Evolutionary conservation across 2,113 vertebrate species (phyloP).

Genomic region (Microtus oregoni): DNA sequence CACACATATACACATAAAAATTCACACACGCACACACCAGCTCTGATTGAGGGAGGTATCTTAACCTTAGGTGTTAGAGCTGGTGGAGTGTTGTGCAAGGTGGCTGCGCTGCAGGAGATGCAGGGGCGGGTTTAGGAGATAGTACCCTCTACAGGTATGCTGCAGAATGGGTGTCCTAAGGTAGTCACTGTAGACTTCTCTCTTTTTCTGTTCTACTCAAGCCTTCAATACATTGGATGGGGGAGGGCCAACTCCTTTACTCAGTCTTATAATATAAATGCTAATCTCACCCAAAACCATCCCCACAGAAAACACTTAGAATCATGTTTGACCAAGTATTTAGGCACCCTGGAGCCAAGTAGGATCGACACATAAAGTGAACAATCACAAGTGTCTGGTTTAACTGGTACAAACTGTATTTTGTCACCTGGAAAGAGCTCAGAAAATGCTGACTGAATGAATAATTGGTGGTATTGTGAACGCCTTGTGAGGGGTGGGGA

Average conservation of each 20-base stretch:
- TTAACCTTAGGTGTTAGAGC: not conserved
- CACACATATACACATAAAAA: not conserved
- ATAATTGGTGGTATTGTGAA: conserved; percentile 10
- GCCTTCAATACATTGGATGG: conserved; percentile 11
- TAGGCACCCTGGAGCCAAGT: not conserved
- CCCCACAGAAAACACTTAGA: not conserved
- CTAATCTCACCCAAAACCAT: conserved; percentile 14
- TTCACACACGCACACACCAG: not conserved
- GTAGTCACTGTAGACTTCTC: not conserved
- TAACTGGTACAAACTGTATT: conserved; percentile 6
- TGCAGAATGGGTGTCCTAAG: not conserved
- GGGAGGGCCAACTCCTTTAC: not conserved
- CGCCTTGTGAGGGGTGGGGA: not conserved
- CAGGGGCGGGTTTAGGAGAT: not conserved
- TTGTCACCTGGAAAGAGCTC: conserved; percentile 37
- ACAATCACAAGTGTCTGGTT: not conserved
- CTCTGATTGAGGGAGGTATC: not conserved
- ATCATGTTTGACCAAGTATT: conserved; percentile 38
- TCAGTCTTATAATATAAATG: conserved; percentile 5
- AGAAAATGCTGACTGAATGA: conserved; percentile 46
- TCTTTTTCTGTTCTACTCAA: conserved; percentile 4
- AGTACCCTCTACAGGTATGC: not conserved
- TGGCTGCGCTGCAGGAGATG: not conserved
- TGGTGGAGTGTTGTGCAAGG: not conserved
- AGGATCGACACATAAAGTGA: conserved; percentile 20